phyloP scores from a whole-genome alignment of 2,888 invertebrate genomes.

The Chymomyza procnemis region DNA sequence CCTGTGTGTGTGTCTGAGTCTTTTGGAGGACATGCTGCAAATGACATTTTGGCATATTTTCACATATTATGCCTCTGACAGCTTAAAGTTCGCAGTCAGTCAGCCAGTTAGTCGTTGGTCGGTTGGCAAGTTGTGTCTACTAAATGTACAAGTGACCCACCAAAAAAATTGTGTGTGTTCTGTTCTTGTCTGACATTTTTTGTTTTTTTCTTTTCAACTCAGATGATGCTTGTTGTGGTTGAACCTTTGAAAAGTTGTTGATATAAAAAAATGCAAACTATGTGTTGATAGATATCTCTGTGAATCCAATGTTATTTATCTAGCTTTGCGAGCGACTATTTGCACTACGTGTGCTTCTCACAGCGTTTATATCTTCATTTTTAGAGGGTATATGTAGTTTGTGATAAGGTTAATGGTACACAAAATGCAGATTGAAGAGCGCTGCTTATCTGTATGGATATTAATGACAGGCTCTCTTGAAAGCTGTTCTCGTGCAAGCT shows the following conservation, averaged over 20 bases:
- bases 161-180: not conserved
- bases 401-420: not conserved
- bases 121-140: not conserved
- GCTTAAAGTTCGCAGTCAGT: constrained; percentile 26
- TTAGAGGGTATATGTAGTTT: not conserved
- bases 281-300: constrained; percentile 20
- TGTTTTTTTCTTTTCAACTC: not conserved
- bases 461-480: too few relatives aligned
- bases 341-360: constrained; percentile 16
- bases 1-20: not conserved
- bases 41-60: constrained; percentile 51
- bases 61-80: constrained; percentile 17
- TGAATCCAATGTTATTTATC: constrained; percentile 3
- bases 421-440: not conserved
- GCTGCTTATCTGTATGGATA: too few relatives aligned
- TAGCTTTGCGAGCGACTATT: constrained; percentile 18
- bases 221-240: constrained; percentile 29
- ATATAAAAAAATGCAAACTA: constrained; percentile 32
- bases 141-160: not conserved
- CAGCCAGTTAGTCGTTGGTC: not conserved
- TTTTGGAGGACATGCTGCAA: constrained; percentile 21
- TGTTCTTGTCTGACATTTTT: not conserved
- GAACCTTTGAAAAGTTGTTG: constrained; percentile 33
- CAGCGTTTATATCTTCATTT: not conserved
- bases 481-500: too few relatives aligned